Evolutionary conservation across 1,140 invertebrate species (phyloP), one percentile per base, ranked within the genome.

Genomic region (Philopotamus ludificatus): DNA sequence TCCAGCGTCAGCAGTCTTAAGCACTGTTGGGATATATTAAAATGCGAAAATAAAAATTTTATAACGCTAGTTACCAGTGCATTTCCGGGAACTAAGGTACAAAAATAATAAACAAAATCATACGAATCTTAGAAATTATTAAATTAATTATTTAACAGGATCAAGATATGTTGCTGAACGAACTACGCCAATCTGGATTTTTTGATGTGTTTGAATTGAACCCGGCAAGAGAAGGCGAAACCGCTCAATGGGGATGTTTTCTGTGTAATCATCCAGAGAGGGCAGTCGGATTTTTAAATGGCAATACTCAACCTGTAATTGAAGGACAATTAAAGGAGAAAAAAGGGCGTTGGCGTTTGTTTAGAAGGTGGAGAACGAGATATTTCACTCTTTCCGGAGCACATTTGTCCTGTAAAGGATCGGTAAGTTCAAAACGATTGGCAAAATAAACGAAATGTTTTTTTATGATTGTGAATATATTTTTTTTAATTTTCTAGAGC

Each of bases 271-370:
- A 95, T 79, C 94, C 94, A 1, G 93, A 97, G 72, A 85, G 89
- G 73, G 90, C 93, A 12, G 83, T 87, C 16, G 90, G 88, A 3
- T 92, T 94, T 74, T 78, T 94, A 15, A 84, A 89, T 72, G 88
- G 83, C 9, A 84, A 86, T 71, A 84, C 85, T 42, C 82, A 86
- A 73, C 89, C 89, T 47, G 88, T 92, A 61, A 91, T 93, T 63
- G 87, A 97, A 82, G 95, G 94, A 1, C 92, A 94, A 75, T 77
- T 97, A 15, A 97, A 97, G 80, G 94, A 97, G 81, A 97, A 97
- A 79, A 95, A 94, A 77, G 93, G 93, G 12, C 86, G 91, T 74
- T 97, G 93, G 93, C 85, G 91, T 71, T 82, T 97, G 53, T 93
- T 97, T 76, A 84, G 91, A 57, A 79, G 93, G 63, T 97, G 94